Percentiles rank a stretch among this genome's conserved stretches.
Conservation (phyloP, 2,797 vertebrate species). For the Coluber constrictor region DNA sequence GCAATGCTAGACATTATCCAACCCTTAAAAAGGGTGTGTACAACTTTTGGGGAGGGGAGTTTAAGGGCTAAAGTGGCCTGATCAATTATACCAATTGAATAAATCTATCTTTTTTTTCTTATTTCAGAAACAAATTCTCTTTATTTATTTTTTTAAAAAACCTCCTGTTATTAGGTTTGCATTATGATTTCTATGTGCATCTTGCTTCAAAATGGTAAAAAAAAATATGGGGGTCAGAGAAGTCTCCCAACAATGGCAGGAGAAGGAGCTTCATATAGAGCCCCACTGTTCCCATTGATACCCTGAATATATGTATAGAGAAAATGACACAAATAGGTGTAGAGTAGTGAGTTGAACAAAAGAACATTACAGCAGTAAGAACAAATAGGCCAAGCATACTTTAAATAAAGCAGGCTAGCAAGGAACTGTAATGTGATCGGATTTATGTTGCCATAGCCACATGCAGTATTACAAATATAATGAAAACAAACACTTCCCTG, state of each 20-base stretch:
- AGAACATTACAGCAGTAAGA: conserved; percentile 25
- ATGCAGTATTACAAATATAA: neutral
- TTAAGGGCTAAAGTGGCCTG: neutral
- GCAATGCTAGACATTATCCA: neutral
- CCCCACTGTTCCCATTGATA: neutral
- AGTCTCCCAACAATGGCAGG: neutral
- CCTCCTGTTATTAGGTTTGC: neutral
- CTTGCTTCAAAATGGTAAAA: neutral
- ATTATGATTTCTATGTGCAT: neutral
- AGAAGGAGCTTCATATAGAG: neutral
- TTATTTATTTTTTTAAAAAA: neutral
- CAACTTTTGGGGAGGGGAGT: neutral
- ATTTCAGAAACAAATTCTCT: neutral
- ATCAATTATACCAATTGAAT: neutral
- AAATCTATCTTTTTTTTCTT: neutral
- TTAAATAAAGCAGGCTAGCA: conserved; percentile 20
- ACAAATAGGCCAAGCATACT: conserved; percentile 13
- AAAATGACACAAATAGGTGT: neutral
- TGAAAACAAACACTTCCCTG: neutral
- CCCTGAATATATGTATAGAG: too few relatives aligned
- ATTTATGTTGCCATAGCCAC: conserved; percentile 9
- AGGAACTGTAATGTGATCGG: neutral
- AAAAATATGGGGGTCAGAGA: neutral
- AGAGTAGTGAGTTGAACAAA: conserved; percentile 12
- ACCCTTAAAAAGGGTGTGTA: neutral